These are phyloP conservation scores for Fissipunctia ypsillon DNA, from an alignment of 2,888 invertebrate genomes.

Conservation along the genomic window DNA sequence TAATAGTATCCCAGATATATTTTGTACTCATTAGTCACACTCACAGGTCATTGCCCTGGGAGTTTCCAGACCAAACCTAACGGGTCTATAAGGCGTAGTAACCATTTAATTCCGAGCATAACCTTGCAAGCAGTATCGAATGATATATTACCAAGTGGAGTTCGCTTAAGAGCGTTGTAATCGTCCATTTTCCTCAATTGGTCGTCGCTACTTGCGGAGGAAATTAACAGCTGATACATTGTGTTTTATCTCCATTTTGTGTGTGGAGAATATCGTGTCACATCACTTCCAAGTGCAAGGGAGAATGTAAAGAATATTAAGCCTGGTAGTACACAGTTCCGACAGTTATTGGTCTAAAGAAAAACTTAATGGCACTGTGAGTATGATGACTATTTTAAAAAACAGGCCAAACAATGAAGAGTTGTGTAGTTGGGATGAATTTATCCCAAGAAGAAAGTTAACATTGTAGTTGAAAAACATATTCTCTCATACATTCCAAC, in stretches of 20 bases:
- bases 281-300: not conserved
- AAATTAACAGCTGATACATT: constrained; percentile 50
- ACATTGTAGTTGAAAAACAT: too few relatives aligned
- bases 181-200: constrained; percentile 53
- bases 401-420: too few relatives aligned
- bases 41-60: not conserved
- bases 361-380: not conserved
- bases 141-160: constrained; percentile 38
- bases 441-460: too few relatives aligned
- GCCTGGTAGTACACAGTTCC: not conserved
- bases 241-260: constrained; percentile 18
- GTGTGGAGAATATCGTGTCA: constrained; percentile 4
- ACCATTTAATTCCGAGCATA: constrained; percentile 12
- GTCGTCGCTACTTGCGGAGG: constrained; percentile 12
- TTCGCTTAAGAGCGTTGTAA: constrained; percentile 38
- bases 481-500: too few relatives aligned
- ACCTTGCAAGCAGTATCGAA: constrained; percentile 41
- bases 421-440: too few relatives aligned
- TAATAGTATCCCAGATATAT: not conserved
- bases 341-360: not conserved
- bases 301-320: not conserved
- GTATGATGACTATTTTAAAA: too few relatives aligned
- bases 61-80: not conserved
- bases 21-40: not conserved
- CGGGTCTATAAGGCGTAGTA: not conserved